Percentiles rank a stretch among this genome's conserved stretches.
Evolutionary conservation across 2,888 invertebrate species (phyloP).

Genomic region (Apodemia mormo): DNA sequence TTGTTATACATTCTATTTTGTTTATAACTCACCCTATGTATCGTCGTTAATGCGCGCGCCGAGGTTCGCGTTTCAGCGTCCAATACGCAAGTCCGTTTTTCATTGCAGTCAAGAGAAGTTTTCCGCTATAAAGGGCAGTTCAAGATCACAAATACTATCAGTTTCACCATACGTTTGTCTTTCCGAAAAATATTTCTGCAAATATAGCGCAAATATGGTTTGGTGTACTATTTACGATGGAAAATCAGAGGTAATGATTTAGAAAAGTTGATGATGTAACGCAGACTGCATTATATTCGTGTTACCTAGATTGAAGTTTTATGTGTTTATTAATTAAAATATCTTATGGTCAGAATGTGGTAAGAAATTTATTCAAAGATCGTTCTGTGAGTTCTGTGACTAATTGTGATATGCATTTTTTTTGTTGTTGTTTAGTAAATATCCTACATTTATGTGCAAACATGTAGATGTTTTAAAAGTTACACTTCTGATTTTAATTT

Average conservation of each 20-base stretch:
- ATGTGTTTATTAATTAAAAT: background rate
- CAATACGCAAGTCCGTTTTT: constrained; percentile 68
- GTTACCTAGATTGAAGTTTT: constrained; percentile 1
- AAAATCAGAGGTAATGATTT: constrained; percentile 44
- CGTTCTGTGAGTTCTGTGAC: too few species aligned
- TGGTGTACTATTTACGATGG: constrained; percentile 45
- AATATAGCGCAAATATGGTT: constrained; percentile 58
- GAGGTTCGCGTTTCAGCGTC: constrained; percentile 56
- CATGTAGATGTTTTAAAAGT: too few species aligned
- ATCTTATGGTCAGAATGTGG: background rate
- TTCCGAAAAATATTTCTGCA: constrained; percentile 54
- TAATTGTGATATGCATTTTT: too few species aligned
- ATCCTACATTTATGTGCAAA: too few species aligned
- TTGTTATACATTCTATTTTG: constrained; percentile 24
- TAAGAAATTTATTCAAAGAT: too few species aligned
- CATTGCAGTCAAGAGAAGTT: constrained; percentile 63
- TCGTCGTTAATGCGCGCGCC: constrained; percentile 63
- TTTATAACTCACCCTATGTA: constrained; percentile 47
- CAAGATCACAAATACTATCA: constrained; percentile 75
- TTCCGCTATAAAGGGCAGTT: constrained; percentile 78
- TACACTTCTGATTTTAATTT: too few species aligned
- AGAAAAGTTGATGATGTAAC: constrained; percentile 31
- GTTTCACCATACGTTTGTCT: constrained; percentile 55
- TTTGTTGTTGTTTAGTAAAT: too few species aligned
- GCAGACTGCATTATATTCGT: constrained; percentile 12